Evolutionary conservation across 2,888 invertebrate species (phyloP).

Genomic region (Pachymerium ferrugineum): DNA sequence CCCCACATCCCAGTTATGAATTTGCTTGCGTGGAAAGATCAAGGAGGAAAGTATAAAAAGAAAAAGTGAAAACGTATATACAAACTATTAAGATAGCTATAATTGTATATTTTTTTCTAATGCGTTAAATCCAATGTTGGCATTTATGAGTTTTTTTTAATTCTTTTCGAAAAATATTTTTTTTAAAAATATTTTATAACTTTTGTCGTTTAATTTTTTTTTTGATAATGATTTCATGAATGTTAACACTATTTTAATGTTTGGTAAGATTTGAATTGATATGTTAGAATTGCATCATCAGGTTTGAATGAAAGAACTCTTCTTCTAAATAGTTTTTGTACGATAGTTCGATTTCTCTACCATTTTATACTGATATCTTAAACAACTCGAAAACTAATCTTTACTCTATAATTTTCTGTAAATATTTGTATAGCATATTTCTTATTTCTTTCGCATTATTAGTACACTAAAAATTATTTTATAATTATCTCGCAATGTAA

Average conservation of each 20-base stretch:
- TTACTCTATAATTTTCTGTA: too few relatives aligned
- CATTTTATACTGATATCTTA: too few relatives aligned
- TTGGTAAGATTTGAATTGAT: background rate
- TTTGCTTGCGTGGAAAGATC: conserved; percentile 31
- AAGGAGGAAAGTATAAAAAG: conserved; percentile 23
- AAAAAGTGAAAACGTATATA: background rate
- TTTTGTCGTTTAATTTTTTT: too few relatives aligned
- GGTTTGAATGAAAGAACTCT: too few relatives aligned
- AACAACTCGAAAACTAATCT: too few relatives aligned
- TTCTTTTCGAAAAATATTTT: background rate
- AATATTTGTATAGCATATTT: conserved; percentile 14
- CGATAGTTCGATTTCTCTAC: too few relatives aligned
- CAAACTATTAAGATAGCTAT: too few relatives aligned
- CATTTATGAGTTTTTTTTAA: background rate
- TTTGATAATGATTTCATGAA: background rate
- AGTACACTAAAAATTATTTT: too few relatives aligned
- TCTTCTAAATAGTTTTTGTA: too few relatives aligned
- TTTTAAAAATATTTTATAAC: background rate
- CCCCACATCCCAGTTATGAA: conserved; percentile 27
- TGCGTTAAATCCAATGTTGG: background rate
- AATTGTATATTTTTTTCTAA: background rate
- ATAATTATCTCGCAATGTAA: background rate
- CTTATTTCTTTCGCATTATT: too few relatives aligned
- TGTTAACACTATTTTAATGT: background rate
- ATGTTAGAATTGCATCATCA: too few relatives aligned